Evolutionary conservation across 2,888 invertebrate species (phyloP), one percentile per base, ranked within the genome.

Genomic region (Meloe dianella): DNA sequence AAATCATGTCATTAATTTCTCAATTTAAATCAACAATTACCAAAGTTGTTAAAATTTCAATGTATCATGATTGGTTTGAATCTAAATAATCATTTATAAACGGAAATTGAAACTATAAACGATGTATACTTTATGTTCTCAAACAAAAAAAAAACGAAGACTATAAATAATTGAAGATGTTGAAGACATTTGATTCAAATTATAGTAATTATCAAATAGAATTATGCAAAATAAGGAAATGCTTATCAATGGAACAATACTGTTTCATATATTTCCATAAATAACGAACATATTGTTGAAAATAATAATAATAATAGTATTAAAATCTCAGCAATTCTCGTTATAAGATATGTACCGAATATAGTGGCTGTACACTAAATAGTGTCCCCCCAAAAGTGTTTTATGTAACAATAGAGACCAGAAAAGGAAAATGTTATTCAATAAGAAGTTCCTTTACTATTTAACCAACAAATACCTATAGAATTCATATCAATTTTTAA

Each of bases 191-290:
- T 10, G 20, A 47, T n/a, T n/a, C 20, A 47, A 20, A 20, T 47
- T 47, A 20, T 47, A 47, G 20, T 9, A 47, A 47, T 47, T 47
- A 17, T 17, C 17, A 17, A n/a, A 41, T 35, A 35, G 35, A 35
- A 41, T 41, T 41, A 47, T 47, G 47, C 20, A 35, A 35, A 20
- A 47, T n/a, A 47, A 47, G 20, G 47, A 47, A 47, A 47, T 20
- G 20, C 20, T 47, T 47, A 47, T 47, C 47, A 47, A 20, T 22
- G 1, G 8, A 47, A 47, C 22, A 41, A 17, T 5, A 41, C 0
- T 20, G 20, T 20, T 47, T 20, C 38, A 47, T 20, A 7, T 4
- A 20, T 47, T 38, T 38, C 32, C 9, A 32, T 32, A 12, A 38
- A 38, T 38, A 38, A 38, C 7, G 5, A 5, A n/a, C 12, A 12